phyloP scores from a whole-genome alignment of 2,113 vertebrate genomes.

The Chunga burmeisteri region DNA sequence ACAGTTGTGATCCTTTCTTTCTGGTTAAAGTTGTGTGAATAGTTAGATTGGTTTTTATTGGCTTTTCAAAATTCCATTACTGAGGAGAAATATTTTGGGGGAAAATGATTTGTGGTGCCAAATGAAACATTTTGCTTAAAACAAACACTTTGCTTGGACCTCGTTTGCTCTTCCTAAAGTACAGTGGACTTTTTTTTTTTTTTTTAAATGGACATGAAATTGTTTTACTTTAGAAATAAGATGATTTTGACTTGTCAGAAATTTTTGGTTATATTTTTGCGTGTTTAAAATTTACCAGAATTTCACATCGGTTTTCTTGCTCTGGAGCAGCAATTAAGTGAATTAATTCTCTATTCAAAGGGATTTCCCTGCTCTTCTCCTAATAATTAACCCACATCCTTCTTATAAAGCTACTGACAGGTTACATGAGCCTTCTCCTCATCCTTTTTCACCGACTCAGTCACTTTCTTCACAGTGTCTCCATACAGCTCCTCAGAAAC shows the following conservation, averaged over 20 bases:
- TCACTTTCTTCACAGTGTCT: not conserved
- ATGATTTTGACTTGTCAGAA: not conserved
- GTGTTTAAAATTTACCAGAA: not conserved
- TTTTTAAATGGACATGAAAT: not conserved
- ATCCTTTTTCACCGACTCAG: rapidly evolving
- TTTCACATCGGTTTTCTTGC: not conserved
- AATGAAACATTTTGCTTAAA: not conserved
- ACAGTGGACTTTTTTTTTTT: not conserved
- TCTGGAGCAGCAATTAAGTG: not conserved
- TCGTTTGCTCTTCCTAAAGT: not conserved
- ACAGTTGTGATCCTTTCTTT: not conserved
- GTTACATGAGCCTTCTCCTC: not conserved
- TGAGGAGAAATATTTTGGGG: not conserved
- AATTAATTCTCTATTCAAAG: not conserved
- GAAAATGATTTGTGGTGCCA: not conserved
- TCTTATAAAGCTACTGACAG: not conserved
- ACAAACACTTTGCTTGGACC: not conserved
- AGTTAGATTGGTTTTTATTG: not conserved
- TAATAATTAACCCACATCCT: not conserved
- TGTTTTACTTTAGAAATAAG: not conserved
- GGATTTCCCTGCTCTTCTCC: not conserved
- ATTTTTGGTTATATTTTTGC: not conserved
- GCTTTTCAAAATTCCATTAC: not conserved
- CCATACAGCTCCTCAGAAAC: not conserved
- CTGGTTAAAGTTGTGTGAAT: not conserved